Evolutionary conservation across 2,888 invertebrate species (phyloP).

Genomic region (Brachyptera risi): DNA sequence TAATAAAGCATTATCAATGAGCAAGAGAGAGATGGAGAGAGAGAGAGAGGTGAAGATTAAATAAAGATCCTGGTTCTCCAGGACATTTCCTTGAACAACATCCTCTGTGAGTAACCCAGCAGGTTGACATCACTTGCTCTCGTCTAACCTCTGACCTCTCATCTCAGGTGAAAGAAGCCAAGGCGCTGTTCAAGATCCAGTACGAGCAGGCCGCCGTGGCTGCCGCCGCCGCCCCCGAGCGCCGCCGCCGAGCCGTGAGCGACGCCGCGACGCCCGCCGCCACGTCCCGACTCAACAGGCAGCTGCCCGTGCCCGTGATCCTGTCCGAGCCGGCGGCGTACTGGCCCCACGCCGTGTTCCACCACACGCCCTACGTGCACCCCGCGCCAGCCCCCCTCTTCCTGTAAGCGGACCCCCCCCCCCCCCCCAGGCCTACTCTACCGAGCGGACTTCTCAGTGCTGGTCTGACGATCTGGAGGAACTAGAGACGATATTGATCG

Average conservation of each 20-base stretch:
- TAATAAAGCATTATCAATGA: too few relatives aligned
- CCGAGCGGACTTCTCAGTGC: too few relatives aligned
- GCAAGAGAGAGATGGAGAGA: too few relatives aligned
- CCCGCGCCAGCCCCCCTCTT: too few relatives aligned
- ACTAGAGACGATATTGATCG: too few relatives aligned
- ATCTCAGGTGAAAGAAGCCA: conserved; percentile 28
- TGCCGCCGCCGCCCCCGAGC: conserved; percentile 25
- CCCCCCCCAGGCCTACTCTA: too few relatives aligned
- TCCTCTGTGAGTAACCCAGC: background rate
- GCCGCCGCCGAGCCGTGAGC: conserved; percentile 1
- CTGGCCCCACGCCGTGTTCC: background rate
- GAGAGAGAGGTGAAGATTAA: too few relatives aligned
- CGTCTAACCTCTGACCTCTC: background rate
- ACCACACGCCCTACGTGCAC: too few relatives aligned
- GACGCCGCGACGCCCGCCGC: background rate
- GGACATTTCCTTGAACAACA: background rate
- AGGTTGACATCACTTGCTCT: too few relatives aligned
- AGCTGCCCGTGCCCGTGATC: background rate
- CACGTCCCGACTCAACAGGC: background rate
- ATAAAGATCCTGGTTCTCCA: too few relatives aligned
- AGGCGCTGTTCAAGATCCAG: conserved; percentile 27
- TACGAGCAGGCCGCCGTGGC: conserved; percentile 32
- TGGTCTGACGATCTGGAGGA: too few relatives aligned
- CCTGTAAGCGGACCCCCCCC: too few relatives aligned
- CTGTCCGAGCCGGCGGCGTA: background rate